Percentiles rank a stretch among this genome's conserved stretches.
These are phyloP conservation scores for Thunnus thynnus DNA, from an alignment of 2,113 vertebrate genomes.

Conservation along the genomic window DNA sequence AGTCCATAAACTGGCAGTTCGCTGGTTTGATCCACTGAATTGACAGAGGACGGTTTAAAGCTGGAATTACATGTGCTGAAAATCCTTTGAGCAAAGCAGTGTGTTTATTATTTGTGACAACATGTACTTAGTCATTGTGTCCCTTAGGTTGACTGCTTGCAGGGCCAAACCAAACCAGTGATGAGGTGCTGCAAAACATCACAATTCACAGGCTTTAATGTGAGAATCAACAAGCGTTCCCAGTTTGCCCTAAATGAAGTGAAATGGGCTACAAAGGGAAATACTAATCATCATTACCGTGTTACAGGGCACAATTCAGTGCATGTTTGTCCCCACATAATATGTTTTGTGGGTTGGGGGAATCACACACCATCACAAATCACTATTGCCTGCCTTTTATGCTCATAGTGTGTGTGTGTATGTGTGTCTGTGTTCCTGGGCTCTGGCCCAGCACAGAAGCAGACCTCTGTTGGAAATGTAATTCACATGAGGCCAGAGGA, in stretches of 20 bases:
- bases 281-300: constrained; percentile 37
- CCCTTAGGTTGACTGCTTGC: no score
- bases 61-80: constrained; percentile 4
- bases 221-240: background rate
- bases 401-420: constrained; percentile 35
- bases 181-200: background rate
- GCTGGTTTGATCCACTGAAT: background rate
- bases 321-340: constrained; percentile 26
- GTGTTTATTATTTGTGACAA: no score
- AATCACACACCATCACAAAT: constrained; percentile 46
- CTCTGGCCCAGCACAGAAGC: constrained; percentile 74
- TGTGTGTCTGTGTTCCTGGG: constrained; percentile 48
- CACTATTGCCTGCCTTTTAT: constrained; percentile 19
- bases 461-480: constrained; percentile 78
- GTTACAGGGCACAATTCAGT: constrained; percentile 2
- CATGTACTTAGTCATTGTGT: no score
- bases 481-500: constrained; percentile 78
- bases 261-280: constrained; percentile 26
- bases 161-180: constrained; percentile 2
- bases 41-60: background rate
- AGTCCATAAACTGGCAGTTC: background rate
- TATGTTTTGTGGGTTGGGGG: constrained; percentile 36
- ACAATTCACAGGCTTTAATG: background rate
- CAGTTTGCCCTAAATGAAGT: constrained; percentile 31
- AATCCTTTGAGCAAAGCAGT: background rate